phyloP scores from a whole-genome alignment of 2,797 vertebrate species.

The Acridotheres tristis region DNA sequence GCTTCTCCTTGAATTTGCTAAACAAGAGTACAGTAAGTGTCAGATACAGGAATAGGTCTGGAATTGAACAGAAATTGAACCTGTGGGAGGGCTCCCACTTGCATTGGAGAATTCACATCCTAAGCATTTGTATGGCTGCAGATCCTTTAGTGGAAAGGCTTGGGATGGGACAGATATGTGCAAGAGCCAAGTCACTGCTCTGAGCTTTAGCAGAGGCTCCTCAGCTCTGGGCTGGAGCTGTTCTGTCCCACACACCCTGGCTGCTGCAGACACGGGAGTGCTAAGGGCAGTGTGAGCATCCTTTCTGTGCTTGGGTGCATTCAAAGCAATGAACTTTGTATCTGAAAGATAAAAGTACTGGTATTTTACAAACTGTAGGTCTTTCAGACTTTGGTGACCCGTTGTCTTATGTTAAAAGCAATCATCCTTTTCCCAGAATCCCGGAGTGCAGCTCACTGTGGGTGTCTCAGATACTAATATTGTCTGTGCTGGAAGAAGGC shows the following conservation, averaged over 20 bases:
- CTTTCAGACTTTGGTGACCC: neutral
- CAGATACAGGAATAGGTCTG: neutral
- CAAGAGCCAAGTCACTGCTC: neutral
- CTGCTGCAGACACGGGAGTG: neutral
- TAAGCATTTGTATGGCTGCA: neutral
- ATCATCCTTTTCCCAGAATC: neutral
- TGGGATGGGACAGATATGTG: neutral
- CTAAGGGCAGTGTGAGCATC: neutral
- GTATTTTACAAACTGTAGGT: neutral
- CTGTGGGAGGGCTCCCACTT: neutral
- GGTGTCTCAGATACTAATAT: neutral
- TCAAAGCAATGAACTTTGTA: accelerated
- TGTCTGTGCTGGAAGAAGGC: neutral
- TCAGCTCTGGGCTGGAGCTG: neutral
- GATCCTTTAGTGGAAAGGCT: neutral
- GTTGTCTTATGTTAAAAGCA: neutral
- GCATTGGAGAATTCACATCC: neutral
- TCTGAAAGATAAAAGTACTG: neutral
- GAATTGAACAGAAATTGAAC: neutral
- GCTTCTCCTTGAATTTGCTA: neutral
- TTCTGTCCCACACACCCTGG: neutral
- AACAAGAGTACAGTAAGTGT: neutral
- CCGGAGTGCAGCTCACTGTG: neutral
- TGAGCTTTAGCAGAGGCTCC: neutral
- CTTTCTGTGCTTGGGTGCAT: neutral